Conservation (phyloP, 1,140 invertebrate genomes). For the Neocloeon triangulifer region DNA sequence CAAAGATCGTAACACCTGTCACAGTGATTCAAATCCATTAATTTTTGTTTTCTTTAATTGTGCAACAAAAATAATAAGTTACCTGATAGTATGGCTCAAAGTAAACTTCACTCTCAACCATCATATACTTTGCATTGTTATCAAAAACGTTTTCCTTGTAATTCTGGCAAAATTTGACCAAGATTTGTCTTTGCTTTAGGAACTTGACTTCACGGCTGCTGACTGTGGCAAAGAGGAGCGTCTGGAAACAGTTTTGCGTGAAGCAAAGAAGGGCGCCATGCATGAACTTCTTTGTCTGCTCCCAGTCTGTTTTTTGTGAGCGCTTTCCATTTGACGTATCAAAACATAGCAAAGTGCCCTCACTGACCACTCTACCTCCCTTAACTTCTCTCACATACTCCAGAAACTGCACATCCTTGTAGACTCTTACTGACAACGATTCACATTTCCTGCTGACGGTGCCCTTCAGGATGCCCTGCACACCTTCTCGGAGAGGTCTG, state of each 20-base stretch:
- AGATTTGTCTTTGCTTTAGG: slow-evolving; percentile 11
- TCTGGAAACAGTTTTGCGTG: slow-evolving; percentile 21
- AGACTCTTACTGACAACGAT: slow-evolving; percentile 12
- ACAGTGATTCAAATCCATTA: too few relatives aligned
- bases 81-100: slow-evolving; percentile 14
- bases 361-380: too few relatives aligned
- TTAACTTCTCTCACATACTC: too few relatives aligned
- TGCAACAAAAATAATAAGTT: too few relatives aligned
- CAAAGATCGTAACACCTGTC: too few relatives aligned
- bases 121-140: slow-evolving; percentile 20
- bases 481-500: slow-evolving; percentile 27
- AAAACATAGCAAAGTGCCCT: neutral
- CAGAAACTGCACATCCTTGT: neutral
- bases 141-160: slow-evolving; percentile 15
- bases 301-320: slow-evolving; percentile 9
- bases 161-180: slow-evolving; percentile 9
- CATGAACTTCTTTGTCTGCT: slow-evolving; percentile 19
- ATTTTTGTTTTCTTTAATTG: too few relatives aligned
- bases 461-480: too few relatives aligned
- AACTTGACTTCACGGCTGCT: slow-evolving; percentile 17
- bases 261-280: slow-evolving; percentile 25
- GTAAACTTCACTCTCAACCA: slow-evolving; percentile 32
- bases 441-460: too few relatives aligned
- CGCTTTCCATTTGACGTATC: neutral
- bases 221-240: slow-evolving; percentile 21